These are phyloP conservation scores for Albula glossodonta DNA, from an alignment of 2,113 vertebrate genomes.

Conservation along the genomic window DNA sequence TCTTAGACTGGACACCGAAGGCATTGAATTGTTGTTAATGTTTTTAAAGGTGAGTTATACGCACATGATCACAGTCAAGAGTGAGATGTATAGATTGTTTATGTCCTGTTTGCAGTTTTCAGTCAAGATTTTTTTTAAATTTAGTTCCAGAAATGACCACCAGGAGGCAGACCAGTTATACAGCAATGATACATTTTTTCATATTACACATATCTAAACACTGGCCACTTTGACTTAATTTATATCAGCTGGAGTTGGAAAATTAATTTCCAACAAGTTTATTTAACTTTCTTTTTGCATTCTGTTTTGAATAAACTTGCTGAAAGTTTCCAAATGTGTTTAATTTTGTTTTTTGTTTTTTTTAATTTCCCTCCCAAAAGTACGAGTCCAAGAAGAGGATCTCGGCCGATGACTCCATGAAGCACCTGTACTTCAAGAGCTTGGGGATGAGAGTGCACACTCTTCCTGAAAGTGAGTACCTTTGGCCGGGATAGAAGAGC, in stretches of 20 bases:
- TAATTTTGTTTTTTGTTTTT: neutral
- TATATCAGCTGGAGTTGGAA: neutral
- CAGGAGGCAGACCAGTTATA: conserved; percentile 8
- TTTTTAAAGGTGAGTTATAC: conserved; percentile 85
- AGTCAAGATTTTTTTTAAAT: neutral
- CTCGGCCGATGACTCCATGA: conserved; percentile 97
- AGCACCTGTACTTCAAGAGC: conserved; percentile 93
- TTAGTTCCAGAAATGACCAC: conserved; percentile 8
- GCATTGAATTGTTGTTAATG: conserved; percentile 89
- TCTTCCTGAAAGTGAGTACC: conserved; percentile 88
- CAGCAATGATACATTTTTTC: neutral
- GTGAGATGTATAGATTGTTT: neutral
- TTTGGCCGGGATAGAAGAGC: neutral
- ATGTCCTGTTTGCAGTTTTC: neutral
- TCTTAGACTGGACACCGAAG: conserved; percentile 89
- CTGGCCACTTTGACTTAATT: neutral
- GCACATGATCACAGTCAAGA: neutral
- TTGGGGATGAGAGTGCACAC: conserved; percentile 86
- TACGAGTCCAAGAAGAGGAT: conserved; percentile 97
- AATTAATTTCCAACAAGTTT: neutral
- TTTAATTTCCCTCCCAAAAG: conserved; percentile 58
- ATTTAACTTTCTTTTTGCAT: neutral
- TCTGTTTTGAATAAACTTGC: neutral
- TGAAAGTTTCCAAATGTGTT: neutral
- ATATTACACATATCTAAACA: neutral